These are phyloP conservation scores for Ochropleura leucogaster DNA, from an alignment of 2,888 invertebrate genomes.

Conservation along the genomic window DNA sequence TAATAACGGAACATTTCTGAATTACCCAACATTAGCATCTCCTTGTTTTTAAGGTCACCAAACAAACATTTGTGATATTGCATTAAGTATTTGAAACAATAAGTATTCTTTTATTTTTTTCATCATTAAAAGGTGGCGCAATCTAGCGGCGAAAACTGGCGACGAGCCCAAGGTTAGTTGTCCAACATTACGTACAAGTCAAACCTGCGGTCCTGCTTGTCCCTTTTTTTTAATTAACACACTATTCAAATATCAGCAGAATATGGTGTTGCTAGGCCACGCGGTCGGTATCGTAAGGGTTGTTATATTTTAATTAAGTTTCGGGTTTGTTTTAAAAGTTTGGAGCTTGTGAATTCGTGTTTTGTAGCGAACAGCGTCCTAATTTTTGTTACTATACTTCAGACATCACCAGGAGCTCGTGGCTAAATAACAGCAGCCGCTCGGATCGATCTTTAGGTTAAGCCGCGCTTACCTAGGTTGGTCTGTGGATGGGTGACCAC, in stretches of 20 bases:
- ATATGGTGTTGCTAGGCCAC: neutral
- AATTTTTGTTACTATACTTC: conserved; percentile 10
- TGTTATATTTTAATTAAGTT: neutral
- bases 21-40: neutral
- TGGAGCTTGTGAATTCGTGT: neutral
- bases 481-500: no score
- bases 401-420: no score
- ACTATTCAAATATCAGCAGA: conserved; percentile 24
- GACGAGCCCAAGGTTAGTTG: conserved; percentile 50
- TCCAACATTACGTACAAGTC: conserved; percentile 13
- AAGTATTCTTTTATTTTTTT: no score
- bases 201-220: conserved; percentile 24
- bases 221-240: conserved; percentile 34
- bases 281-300: neutral
- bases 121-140: conserved; percentile 23
- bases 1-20: neutral
- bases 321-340: neutral
- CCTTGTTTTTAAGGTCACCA: no score
- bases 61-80: no score
- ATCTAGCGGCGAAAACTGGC: conserved; percentile 44
- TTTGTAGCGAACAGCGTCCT: neutral
- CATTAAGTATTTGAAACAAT: no score
- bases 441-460: no score
- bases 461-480: no score
- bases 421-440: no score